A percentile compares a stretch with the other conserved stretches of the same genome.
Conservation (phyloP, 2,113 vertebrate genomes). For the Notothenia coriiceps region DNA sequence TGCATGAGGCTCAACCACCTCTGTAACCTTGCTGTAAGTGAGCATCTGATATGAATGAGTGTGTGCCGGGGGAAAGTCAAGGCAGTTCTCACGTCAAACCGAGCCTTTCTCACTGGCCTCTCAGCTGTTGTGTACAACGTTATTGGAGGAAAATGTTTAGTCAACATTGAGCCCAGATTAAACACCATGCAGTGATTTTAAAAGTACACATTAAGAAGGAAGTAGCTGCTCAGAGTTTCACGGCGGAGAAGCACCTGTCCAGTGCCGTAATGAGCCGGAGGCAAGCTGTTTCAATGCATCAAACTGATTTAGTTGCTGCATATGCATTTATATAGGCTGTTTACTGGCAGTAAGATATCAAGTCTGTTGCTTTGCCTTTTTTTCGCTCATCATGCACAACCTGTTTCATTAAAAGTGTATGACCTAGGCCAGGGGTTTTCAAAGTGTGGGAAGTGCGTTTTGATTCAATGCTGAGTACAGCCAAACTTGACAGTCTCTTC, state of each 20-base stretch:
- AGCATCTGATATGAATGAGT: conserved; percentile 3
- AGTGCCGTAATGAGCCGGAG: conserved; percentile 5
- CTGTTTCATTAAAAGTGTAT: conserved; percentile 22
- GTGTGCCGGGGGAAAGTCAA: neutral
- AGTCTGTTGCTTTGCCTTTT: conserved; percentile 5
- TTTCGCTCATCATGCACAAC: conserved; percentile 5
- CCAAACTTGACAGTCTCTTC: too few relatives aligned
- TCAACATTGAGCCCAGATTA: conserved; percentile 1
- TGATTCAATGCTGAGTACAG: too few relatives aligned
- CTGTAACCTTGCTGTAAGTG: conserved; percentile 38
- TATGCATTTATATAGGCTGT: conserved; percentile 47
- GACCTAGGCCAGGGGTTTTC: neutral
- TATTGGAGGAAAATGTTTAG: conserved; percentile 1
- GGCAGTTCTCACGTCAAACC: neutral
- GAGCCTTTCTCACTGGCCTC: neutral
- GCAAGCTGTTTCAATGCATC: conserved; percentile 24
- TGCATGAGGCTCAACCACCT: conserved; percentile 36
- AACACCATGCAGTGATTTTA: conserved; percentile 8
- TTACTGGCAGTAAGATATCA: conserved; percentile 29
- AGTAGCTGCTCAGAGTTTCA: conserved; percentile 3
- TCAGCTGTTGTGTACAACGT: conserved; percentile 22
- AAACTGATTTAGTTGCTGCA: conserved; percentile 11
- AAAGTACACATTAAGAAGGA: conserved; percentile 4
- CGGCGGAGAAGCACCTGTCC: conserved; percentile 13
- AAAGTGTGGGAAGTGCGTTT: too few relatives aligned